Evolutionary conservation across 2,888 invertebrate genomes (phyloP), one percentile per base, ranked within the genome.

Genomic region (Tridacna crocea): DNA sequence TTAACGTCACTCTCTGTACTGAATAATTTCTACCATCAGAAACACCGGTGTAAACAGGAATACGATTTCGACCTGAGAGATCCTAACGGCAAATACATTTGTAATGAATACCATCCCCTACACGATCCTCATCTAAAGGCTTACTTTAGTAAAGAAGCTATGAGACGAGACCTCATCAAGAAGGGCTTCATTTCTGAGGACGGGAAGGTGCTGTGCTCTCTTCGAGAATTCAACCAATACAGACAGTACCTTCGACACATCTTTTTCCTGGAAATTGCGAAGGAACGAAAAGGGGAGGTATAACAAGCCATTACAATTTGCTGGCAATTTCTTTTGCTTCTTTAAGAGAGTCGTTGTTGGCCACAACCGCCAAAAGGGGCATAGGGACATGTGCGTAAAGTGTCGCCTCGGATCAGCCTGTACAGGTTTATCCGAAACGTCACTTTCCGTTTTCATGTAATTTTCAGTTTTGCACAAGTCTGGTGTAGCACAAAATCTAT

Each of bases 211-310:
- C 95, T 96, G 0, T 96, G 96, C 91, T 95, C 96, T 0, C 92
- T 96, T 24, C 96, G 95, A 83, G 96, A 96, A 88, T 96, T 96
- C 91, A 96, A 96, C 90, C 95, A 96, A 84, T 96, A 96, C 94
- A 95, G 96, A 77, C 95, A 95, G 85, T 96, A 96, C 87, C 92
- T 96, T 75, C 72, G 90, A 66, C 89, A 89, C 51, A 87, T 91
- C 11, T 89, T 86, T 77, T 86, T 91, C 24, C 78, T 89, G 58
- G 88, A 88, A 55, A 82, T 91, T 51, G 89, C 87, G 3, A 83
- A 82, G 68, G 86, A 90, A 58, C 75, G 87, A 65, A 87, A 87
- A 72, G 78, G 73, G 22, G 77, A 87, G 84, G 87, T 87, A 72
- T 60, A 58, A 36, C 36, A 36, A 36, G 8, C 2, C 36, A 8